phyloP scores from a whole-genome alignment of 2,888 invertebrate genomes.

The Ferrisia virgata region DNA sequence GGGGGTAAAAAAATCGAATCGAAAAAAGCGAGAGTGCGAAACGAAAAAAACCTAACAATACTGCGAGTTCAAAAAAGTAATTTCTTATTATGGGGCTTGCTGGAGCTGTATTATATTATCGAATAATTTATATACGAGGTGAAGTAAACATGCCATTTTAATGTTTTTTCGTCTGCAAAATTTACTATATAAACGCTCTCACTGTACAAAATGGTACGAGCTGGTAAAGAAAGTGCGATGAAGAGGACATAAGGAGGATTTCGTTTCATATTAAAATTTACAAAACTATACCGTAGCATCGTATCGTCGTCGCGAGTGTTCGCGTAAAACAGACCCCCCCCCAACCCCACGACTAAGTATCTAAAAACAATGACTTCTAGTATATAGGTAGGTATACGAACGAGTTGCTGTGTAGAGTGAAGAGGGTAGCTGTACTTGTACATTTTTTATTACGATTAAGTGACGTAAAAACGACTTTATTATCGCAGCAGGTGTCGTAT shows the following conservation, averaged over 20 bases:
- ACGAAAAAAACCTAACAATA: neutral
- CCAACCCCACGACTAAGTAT: neutral
- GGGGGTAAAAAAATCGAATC: neutral
- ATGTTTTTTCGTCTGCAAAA: neutral
- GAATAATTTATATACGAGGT: slow-evolving; percentile 1
- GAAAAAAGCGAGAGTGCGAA: neutral
- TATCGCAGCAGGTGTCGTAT: neutral
- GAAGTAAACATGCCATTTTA: neutral
- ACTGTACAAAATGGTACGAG: neutral
- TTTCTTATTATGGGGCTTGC: neutral
- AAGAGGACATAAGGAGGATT: neutral
- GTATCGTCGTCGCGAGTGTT: no score
- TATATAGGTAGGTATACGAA: neutral
- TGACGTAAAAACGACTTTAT: slow-evolving; percentile 21
- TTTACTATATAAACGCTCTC: no score
- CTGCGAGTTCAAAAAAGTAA: neutral
- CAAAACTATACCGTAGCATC: neutral
- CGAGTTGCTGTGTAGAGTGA: no score
- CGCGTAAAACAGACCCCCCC: neutral
- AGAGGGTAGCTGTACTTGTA: no score
- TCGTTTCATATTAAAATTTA: neutral
- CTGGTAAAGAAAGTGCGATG: no score
- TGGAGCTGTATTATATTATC: neutral
- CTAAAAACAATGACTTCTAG: neutral
- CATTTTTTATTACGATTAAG: slow-evolving; percentile 1